phyloP scores from a whole-genome alignment of 1,140 invertebrate species.

The Drosophila suzukii region DNA sequence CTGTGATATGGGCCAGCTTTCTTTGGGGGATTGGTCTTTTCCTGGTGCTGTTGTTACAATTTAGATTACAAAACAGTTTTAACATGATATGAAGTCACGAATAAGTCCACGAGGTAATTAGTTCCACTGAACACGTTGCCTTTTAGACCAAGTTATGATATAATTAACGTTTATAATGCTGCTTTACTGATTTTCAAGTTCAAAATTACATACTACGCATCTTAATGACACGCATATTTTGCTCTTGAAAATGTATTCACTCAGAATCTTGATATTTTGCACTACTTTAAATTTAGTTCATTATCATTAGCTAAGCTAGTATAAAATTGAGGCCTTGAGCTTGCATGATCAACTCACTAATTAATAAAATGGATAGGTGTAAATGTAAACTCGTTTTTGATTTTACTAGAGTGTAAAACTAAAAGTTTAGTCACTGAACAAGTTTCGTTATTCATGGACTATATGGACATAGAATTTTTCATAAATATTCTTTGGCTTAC shows the following conservation, averaged over 20 bases:
- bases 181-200: not conserved
- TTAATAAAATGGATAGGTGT: constrained; percentile 26
- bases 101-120: not conserved
- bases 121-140: not conserved
- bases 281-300: constrained; percentile 27
- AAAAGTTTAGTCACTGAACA: not conserved
- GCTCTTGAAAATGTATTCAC: constrained; percentile 20
- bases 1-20: constrained; percentile 1
- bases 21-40: constrained; percentile 3
- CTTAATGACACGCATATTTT: constrained; percentile 6
- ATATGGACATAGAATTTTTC: not conserved
- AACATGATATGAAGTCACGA: not conserved
- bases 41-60: not conserved
- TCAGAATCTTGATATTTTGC: not conserved
- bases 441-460: not conserved
- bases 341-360: constrained; percentile 29
- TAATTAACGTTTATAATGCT: not conserved
- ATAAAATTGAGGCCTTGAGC: constrained; percentile 20
- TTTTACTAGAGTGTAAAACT: constrained; percentile 2
- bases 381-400: constrained; percentile 24
- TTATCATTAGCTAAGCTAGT: constrained; percentile 27
- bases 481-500: constrained; percentile 46
- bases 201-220: not conserved
- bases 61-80: not conserved
- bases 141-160: not conserved